These are phyloP conservation scores for Scalopus aquaticus DNA, from an alignment of 2,113 vertebrate species.

Conservation along the genomic window DNA sequence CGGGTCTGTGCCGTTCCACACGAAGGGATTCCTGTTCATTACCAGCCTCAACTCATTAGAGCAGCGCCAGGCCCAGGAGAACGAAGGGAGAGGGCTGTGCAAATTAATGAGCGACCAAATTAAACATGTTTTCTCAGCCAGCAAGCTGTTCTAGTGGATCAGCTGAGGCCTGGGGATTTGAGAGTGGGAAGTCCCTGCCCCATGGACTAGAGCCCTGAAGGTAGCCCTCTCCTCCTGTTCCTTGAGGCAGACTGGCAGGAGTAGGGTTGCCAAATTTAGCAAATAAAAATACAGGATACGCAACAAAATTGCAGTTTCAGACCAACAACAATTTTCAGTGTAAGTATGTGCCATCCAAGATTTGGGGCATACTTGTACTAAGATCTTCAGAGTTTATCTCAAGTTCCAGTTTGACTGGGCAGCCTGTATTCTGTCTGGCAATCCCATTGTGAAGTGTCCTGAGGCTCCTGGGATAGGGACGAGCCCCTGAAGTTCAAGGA, in stretches of 20 bases:
- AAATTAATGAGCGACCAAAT: conserved; percentile 69
- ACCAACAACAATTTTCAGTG: neutral
- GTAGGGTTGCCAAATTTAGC: neutral
- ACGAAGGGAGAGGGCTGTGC: neutral
- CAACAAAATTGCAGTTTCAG: conserved; percentile 21
- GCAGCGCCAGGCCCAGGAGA: conserved; percentile 42
- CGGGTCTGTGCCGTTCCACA: neutral
- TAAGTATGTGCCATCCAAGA: neutral
- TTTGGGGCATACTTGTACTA: neutral
- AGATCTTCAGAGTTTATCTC: neutral
- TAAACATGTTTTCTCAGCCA: conserved; percentile 52
- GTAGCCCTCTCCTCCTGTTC: neutral
- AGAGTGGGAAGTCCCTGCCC: conserved; percentile 46
- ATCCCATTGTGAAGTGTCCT: neutral
- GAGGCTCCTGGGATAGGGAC: neutral
- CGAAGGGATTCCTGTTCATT: conserved; percentile 45
- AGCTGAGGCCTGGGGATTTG: neutral
- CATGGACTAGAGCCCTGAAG: neutral
- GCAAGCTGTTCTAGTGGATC: conserved; percentile 37
- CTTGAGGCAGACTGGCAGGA: neutral
- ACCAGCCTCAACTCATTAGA: conserved; percentile 64
- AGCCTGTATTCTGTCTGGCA: neutral
- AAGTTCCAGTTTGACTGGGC: neutral
- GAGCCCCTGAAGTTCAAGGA: neutral
- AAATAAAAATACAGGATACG: conserved; percentile 12